Percentiles rank a stretch among this genome's conserved stretches.
These are phyloP conservation scores for Triplophysa siluroides DNA, from an alignment of 2,113 vertebrate genomes.

Conservation along the genomic window DNA sequence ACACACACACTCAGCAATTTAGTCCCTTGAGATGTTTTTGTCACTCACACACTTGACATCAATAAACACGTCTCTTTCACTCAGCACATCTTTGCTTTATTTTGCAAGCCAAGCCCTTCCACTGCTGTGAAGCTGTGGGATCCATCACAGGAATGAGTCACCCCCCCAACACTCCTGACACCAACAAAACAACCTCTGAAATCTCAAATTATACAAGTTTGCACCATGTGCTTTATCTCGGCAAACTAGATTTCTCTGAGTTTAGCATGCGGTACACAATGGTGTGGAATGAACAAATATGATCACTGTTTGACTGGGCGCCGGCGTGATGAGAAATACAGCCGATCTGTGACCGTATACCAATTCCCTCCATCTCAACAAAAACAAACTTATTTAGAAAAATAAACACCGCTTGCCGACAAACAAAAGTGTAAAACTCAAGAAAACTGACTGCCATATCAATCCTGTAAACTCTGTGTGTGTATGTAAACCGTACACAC, in stretches of 20 bases:
- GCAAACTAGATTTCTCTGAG: not conserved
- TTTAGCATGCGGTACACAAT: conserved; percentile 2
- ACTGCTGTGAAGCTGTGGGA: conserved; percentile 37
- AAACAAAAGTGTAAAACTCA: too few relatives aligned
- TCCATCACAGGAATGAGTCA: conserved; percentile 24
- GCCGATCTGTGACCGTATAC: not conserved
- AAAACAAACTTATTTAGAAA: not conserved
- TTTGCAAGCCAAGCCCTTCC: conserved; percentile 21
- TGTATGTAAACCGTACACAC: too few relatives aligned
- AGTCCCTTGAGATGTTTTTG: conserved; percentile 19
- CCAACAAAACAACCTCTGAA: conserved; percentile 17
- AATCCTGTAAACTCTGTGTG: too few relatives aligned
- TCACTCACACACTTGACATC: conserved; percentile 28
- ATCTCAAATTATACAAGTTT: conserved; percentile 7
- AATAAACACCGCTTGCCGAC: not conserved
- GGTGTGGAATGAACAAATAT: not conserved
- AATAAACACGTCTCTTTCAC: conserved; percentile 32
- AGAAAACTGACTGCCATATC: too few relatives aligned
- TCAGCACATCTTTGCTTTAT: conserved; percentile 18
- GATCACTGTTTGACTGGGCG: not conserved
- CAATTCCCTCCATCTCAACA: not conserved
- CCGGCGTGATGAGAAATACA: not conserved
- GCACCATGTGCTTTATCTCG: not conserved
- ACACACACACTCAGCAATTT: not conserved
- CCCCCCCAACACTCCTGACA: not conserved